Evolutionary conservation across 2,888 invertebrate species (phyloP), one percentile per base, ranked within the genome.

Genomic region (Priapulus caudatus): DNA sequence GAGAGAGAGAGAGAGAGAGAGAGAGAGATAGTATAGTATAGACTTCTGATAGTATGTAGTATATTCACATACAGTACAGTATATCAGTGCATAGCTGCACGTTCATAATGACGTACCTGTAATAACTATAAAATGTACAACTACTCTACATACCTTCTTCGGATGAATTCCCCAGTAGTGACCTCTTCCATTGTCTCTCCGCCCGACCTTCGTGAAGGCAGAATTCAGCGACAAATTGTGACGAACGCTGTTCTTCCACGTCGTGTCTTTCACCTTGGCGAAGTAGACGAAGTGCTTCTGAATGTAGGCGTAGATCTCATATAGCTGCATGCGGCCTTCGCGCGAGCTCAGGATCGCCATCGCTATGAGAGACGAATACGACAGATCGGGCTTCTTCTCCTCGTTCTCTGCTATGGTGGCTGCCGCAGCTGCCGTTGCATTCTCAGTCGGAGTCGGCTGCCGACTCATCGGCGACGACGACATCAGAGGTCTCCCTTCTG

Each of bases 101-200:
- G n/a, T n/a, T n/a, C n/a, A n/a, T n/a, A n/a, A n/a, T n/a, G n/a
- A n/a, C n/a, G n/a, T n/a, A n/a, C n/a, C n/a, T n/a, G n/a, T n/a
- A n/a, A n/a, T n/a, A n/a, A n/a, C n/a, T n/a, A n/a, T n/a, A n/a
- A n/a, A n/a, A n/a, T n/a, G n/a, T n/a, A n/a, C n/a, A n/a, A n/a
- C n/a, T n/a, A n/a, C n/a, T n/a, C n/a, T n/a, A 33, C n/a, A 33
- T 10, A 33, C n/a, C n/a, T 33, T 33, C 10, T 33, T n/a, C 10
- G 33, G 33, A n/a, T n/a, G 33, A 33, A 33, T 33, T n/a, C 10
- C 33, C 33, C 33, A 33, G n/a, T 33, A 33, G 33, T 33, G 33
- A 33, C 33, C 33, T 33, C 33, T 33, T 33, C 33, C 33, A n/a
- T 33, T 33, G n/a, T 33, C 33, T 33, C 33, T 33, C 33, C 33